Evolutionary conservation across 1,140 invertebrate genomes (phyloP).

Genomic region (Caenorhabditis tropicalis): DNA sequence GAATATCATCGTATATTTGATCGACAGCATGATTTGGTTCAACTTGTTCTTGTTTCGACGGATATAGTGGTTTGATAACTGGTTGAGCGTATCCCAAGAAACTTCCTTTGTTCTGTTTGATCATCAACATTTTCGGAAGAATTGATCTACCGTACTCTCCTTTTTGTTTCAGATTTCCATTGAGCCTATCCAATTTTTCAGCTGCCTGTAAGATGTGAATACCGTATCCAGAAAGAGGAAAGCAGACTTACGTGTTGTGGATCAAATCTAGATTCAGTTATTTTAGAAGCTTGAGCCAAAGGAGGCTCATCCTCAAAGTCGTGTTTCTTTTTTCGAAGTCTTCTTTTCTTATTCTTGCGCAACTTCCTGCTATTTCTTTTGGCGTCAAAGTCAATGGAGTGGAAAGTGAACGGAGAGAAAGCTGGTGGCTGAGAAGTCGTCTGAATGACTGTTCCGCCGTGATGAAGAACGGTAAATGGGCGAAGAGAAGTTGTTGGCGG

Average conservation of each 20-base stretch:
- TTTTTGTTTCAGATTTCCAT: constrained; percentile 34
- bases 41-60: neutral
- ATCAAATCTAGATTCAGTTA: constrained; percentile 8
- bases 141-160: constrained; percentile 14
- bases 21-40: neutral
- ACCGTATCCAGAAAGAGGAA: too few species aligned
- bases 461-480: constrained; percentile 28
- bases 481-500: constrained; percentile 16
- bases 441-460: constrained; percentile 1
- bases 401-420: constrained; percentile 25
- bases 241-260: neutral
- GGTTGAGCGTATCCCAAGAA: constrained; percentile 16
- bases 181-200: neutral
- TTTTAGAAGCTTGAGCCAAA: constrained; percentile 11
- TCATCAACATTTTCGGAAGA: constrained; percentile 8
- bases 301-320: constrained; percentile 17
- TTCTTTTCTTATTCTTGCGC: constrained; percentile 9
- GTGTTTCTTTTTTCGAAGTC: constrained; percentile 32
- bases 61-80: neutral
- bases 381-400: constrained; percentile 25
- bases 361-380: neutral
- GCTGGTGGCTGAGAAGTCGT: constrained; percentile 7
- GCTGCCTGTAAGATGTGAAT: neutral
- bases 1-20: constrained; percentile 22
- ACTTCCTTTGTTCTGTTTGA: constrained; percentile 29